phyloP scores from a whole-genome alignment of 2,113 vertebrate genomes.

The Alces alces region DNA sequence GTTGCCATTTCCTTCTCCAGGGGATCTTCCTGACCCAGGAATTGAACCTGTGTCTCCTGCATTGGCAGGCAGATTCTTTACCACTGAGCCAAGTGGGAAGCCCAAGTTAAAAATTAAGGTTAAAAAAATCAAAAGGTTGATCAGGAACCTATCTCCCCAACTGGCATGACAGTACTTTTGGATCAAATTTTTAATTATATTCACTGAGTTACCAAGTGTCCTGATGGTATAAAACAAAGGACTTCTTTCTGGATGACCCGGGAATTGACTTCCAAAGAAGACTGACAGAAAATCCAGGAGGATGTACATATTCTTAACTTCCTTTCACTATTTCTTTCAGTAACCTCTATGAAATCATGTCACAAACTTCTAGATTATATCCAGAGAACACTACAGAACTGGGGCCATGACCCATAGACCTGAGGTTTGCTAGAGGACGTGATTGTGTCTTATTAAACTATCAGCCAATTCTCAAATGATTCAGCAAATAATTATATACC shows the following conservation, averaged over 20 bases:
- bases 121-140: background rate
- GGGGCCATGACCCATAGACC: background rate
- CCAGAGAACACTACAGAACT: background rate
- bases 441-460: background rate
- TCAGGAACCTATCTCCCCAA: background rate
- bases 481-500: background rate
- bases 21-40: background rate
- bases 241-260: too few relatives aligned
- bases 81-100: background rate
- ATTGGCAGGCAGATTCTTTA: background rate
- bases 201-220: background rate
- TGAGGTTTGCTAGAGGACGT: background rate
- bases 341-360: background rate
- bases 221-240: background rate
- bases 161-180: background rate
- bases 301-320: background rate
- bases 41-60: background rate
- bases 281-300: background rate
- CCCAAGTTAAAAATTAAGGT: background rate
- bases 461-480: background rate
- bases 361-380: background rate
- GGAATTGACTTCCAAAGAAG: background rate
- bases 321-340: background rate
- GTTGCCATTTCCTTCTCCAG: background rate
- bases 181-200: background rate